Evolutionary conservation across 2,113 vertebrate species (phyloP).

Genomic region (Polypterus senegalus): DNA sequence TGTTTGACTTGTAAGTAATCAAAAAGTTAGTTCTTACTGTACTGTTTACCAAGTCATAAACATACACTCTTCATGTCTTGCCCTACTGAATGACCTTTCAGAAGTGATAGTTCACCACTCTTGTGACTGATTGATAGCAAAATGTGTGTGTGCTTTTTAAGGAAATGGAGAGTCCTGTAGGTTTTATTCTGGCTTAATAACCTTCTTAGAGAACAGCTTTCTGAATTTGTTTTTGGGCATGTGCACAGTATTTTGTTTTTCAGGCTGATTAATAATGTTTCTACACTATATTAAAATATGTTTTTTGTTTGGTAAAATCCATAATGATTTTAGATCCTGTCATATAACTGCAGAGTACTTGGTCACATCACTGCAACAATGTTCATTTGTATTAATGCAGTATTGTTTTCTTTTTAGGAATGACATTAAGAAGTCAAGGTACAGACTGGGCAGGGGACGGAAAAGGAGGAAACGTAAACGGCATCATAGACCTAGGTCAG

Average conservation of each 20-base stretch:
- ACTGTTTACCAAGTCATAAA: too few species aligned
- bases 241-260: not conserved
- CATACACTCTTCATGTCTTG: too few species aligned
- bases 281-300: not conserved
- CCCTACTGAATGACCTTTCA: too few species aligned
- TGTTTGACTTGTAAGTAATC: too few species aligned
- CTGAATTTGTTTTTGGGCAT: too few species aligned
- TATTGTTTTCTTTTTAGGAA: not conserved
- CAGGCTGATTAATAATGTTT: not conserved
- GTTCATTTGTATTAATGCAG: not conserved
- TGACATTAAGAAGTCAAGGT: not conserved
- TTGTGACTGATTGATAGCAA: too few species aligned
- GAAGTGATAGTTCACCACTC: too few species aligned
- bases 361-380: not conserved
- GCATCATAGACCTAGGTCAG: not conserved
- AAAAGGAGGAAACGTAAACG: not conserved
- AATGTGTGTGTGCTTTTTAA: too few species aligned
- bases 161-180: too few species aligned
- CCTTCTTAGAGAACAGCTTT: too few species aligned
- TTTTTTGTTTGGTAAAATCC: not conserved
- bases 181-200: too few species aligned
- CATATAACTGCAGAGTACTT: not conserved
- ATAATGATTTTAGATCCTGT: not conserved
- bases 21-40: too few species aligned
- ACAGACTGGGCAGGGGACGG: not conserved